Conservation (phyloP, 2,113 vertebrate species). For the Callionymus lyra region DNA sequence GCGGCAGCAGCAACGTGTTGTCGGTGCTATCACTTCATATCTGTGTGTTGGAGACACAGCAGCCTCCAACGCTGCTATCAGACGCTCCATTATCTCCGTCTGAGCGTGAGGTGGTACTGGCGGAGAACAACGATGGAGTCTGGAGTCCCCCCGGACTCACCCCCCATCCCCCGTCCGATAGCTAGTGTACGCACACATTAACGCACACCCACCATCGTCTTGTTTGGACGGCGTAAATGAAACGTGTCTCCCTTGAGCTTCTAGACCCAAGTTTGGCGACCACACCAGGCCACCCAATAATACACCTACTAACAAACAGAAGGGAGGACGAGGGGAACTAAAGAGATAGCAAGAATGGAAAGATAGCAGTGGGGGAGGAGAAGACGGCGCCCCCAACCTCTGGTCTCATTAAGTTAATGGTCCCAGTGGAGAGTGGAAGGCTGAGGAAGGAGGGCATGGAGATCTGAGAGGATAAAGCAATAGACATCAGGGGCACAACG, state of each 20-base stretch:
- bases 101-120: conserved; percentile 70
- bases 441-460: conserved; percentile 15
- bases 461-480: background rate
- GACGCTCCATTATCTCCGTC: conserved; percentile 88
- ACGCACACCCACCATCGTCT: conserved; percentile 51
- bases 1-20: conserved; percentile 59
- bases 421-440: conserved; percentile 48
- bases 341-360: conserved; percentile 6
- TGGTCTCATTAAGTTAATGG: conserved; percentile 86
- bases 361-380: conserved; percentile 1
- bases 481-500: too few relatives aligned
- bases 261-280: conserved; percentile 54
- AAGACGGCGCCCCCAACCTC: conserved; percentile 56
- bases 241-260: conserved; percentile 72
- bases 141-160: conserved; percentile 46
- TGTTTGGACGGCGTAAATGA: conserved; percentile 90
- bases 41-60: conserved; percentile 79
- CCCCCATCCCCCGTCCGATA: conserved; percentile 34
- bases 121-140: conserved; percentile 74
- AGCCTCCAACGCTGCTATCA: conserved; percentile 96
- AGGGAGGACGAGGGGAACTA: conserved; percentile 3
- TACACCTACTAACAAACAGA: conserved; percentile 4
- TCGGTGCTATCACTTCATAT: conserved; percentile 87
- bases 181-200: conserved; percentile 5
- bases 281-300: conserved; percentile 24